Percentiles rank a stretch among this genome's conserved stretches.
Conservation (phyloP, 35 echinoderm and acorn worm genomes). For the Lytechinus variegatus region DNA sequence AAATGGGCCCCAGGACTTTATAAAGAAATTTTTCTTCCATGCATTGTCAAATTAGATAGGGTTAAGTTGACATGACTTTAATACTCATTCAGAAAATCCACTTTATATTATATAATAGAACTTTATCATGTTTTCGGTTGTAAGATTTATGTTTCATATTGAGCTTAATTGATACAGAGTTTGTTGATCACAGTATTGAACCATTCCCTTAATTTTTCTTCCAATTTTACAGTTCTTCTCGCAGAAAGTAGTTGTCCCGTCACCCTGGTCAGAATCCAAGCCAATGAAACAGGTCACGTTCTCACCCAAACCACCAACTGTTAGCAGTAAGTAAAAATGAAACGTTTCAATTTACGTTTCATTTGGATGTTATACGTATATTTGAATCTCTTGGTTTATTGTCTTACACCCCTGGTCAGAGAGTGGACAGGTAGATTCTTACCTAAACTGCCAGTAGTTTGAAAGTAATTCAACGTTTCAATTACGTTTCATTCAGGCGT, state of each 20-base stretch:
- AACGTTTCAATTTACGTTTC: not conserved
- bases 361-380: not conserved
- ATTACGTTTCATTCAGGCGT: too few species aligned
- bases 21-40: too few species aligned
- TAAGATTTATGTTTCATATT: too few species aligned
- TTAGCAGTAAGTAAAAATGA: not conserved
- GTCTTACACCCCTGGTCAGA: not conserved
- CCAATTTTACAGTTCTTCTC: slow-evolving; percentile 68
- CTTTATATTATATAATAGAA: too few species aligned
- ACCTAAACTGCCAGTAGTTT: not conserved
- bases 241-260: slow-evolving; percentile 74
- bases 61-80: too few species aligned
- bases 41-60: too few species aligned
- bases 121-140: too few species aligned
- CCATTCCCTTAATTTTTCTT: not conserved
- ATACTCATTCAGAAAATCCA: too few species aligned
- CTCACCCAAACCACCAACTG: slow-evolving; percentile 51
- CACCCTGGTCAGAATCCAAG: slow-evolving; percentile 72
- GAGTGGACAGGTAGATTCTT: not conserved
- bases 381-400: too few species aligned
- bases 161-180: too few species aligned
- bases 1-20: too few species aligned
- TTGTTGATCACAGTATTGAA: not conserved
- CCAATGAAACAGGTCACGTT: slow-evolving; percentile 61
- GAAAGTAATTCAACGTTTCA: too few species aligned